phyloP scores from a whole-genome alignment of 2,113 vertebrate species.

The Engraulis encrasicolus region DNA sequence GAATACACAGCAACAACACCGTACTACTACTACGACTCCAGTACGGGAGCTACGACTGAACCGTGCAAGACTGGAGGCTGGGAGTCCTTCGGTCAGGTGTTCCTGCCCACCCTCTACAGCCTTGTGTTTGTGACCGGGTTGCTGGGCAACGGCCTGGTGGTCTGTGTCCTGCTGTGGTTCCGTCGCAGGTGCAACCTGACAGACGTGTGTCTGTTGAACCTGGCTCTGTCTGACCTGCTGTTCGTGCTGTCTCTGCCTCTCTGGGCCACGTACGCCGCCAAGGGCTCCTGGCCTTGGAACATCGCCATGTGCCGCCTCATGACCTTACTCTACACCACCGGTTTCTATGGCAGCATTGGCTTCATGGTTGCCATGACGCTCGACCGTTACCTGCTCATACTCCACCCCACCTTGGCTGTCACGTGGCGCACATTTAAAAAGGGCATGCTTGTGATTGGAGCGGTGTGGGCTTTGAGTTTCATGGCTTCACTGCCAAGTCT shows the following conservation, averaged over 20 bases:
- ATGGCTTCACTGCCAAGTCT: slow-evolving; percentile 69
- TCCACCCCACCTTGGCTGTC: slow-evolving; percentile 68
- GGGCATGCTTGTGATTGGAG: slow-evolving; percentile 55
- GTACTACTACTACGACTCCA: slow-evolving; percentile 5
- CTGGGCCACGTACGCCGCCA: slow-evolving; percentile 63
- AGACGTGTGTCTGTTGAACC: slow-evolving; percentile 84
- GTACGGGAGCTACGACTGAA: accelerated
- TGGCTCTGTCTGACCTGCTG: slow-evolving; percentile 85
- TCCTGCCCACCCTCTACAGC: slow-evolving; percentile 78
- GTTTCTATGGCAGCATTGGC: slow-evolving; percentile 85
- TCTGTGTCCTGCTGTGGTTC: slow-evolving; percentile 76
- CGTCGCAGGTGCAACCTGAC: slow-evolving; percentile 77
- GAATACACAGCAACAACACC: no score
- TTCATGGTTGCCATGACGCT: slow-evolving; percentile 86
- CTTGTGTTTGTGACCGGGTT: slow-evolving; percentile 75
- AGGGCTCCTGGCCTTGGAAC: slow-evolving; percentile 79
- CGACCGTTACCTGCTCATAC: slow-evolving; percentile 84
- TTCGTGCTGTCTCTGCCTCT: slow-evolving; percentile 84
- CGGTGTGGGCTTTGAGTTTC: slow-evolving; percentile 70
- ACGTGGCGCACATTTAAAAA: slow-evolving; percentile 63
- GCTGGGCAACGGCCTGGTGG: slow-evolving; percentile 79
- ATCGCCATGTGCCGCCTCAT: slow-evolving; percentile 75
- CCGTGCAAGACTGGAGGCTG: slow-evolving; percentile 28
- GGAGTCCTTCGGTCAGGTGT: slow-evolving; percentile 54
- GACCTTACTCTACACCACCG: slow-evolving; percentile 69